Percentiles rank a stretch among this genome's conserved stretches.
Evolutionary conservation across 2,888 invertebrate species (phyloP).

Genomic region (Morpho achilles): DNA sequence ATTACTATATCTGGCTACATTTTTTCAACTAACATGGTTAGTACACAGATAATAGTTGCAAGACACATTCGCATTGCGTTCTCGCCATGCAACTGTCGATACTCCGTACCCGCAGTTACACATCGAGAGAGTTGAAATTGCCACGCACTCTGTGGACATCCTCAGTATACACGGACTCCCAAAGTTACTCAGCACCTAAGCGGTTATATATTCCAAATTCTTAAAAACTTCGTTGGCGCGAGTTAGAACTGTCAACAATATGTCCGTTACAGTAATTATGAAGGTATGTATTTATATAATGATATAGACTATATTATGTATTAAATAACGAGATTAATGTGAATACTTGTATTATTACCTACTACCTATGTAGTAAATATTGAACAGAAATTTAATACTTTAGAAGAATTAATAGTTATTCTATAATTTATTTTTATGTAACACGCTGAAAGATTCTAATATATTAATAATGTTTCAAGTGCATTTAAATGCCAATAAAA

Average conservation of each 20-base stretch:
- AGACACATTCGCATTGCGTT: conserved; percentile 16
- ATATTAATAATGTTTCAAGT: too few relatives aligned
- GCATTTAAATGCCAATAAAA: too few relatives aligned
- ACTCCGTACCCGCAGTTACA: conserved; percentile 26
- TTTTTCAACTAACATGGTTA: conserved; percentile 23
- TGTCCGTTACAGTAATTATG: too few relatives aligned
- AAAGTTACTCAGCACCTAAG: background rate
- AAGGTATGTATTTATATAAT: too few relatives aligned
- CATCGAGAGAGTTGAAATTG: conserved; percentile 26
- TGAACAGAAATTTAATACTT: too few relatives aligned
- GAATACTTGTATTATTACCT: too few relatives aligned
- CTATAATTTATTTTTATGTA: too few relatives aligned
- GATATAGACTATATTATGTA: too few relatives aligned
- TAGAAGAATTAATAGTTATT: too few relatives aligned
- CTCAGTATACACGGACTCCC: conserved; percentile 48
- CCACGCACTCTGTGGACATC: conserved; percentile 36
- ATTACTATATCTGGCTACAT: conserved; percentile 4
- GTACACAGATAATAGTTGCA: conserved; percentile 15
- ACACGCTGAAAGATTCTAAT: too few relatives aligned
- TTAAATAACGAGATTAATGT: too few relatives aligned
- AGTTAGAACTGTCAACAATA: conserved; percentile 28
- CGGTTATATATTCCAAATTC: conserved; percentile 11
- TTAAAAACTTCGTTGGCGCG: conserved; percentile 40
- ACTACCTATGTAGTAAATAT: too few relatives aligned
- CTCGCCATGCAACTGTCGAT: conserved; percentile 12